Evolutionary conservation across 2,113 vertebrate genomes (phyloP).

Genomic region (Perca fluviatilis): DNA sequence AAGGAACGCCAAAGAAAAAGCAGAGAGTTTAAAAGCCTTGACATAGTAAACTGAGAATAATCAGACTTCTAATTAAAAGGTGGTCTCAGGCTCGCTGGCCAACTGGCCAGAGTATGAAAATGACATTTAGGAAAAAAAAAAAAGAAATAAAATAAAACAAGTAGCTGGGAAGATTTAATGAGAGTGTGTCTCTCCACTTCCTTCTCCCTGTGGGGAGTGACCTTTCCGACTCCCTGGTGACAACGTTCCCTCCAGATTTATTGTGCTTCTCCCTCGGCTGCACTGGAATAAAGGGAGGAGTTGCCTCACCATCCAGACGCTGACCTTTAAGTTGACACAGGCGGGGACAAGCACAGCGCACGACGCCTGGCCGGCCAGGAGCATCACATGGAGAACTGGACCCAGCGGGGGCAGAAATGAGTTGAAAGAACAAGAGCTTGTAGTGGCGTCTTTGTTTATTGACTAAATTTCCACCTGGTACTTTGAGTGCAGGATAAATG

Average conservation of each 20-base stretch:
- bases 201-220: conserved; percentile 78
- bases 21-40: conserved; percentile 35
- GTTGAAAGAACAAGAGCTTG: conserved; percentile 58
- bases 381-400: conserved; percentile 66
- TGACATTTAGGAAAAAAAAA: conserved; percentile 80
- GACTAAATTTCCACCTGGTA: conserved; percentile 57
- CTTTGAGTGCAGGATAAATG: conserved; percentile 57
- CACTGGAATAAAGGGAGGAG: conserved; percentile 72
- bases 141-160: conserved; percentile 52
- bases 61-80: conserved; percentile 67
- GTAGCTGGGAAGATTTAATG: conserved; percentile 79
- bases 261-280: conserved; percentile 73
- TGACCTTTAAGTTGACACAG: conserved; percentile 80
- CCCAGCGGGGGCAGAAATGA: conserved; percentile 41
- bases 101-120: conserved; percentile 73
- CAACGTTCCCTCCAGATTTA: conserved; percentile 82
- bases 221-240: conserved; percentile 82
- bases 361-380: conserved; percentile 34
- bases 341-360: conserved; percentile 55
- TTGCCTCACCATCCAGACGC: conserved; percentile 75
- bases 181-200: conserved; percentile 74
- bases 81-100: conserved; percentile 45
- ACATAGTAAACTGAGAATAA: conserved; percentile 69
- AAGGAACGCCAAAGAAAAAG: conserved; percentile 28
- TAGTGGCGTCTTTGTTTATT: conserved; percentile 49